Conservation (phyloP, 2,113 vertebrate genomes). For the Tetrax tetrax region DNA sequence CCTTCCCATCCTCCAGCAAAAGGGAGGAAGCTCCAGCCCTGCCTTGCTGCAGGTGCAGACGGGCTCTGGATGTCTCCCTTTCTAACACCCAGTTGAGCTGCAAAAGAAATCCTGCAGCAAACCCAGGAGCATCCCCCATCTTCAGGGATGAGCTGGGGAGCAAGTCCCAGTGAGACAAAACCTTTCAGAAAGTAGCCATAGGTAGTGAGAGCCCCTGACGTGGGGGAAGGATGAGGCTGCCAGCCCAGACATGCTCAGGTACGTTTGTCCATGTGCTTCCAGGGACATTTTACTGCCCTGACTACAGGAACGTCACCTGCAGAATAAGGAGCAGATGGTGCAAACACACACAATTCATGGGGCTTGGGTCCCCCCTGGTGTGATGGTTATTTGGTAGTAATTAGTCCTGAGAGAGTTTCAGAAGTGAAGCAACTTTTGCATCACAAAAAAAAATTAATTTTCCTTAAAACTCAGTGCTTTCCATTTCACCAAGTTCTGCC, state of each 20-base stretch:
- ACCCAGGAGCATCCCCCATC: background rate
- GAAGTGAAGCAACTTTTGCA: background rate
- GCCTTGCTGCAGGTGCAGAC: fast-evolving
- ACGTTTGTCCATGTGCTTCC: background rate
- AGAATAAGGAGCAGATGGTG: slow-evolving; percentile 47
- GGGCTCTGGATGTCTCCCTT: background rate
- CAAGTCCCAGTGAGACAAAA: background rate
- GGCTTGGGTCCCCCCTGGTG: background rate
- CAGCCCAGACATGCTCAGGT: background rate
- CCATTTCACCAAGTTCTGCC: background rate
- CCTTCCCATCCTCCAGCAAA: background rate
- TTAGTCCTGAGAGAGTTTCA: slow-evolving; percentile 24
- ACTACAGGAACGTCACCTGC: background rate
- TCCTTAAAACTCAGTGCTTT: background rate
- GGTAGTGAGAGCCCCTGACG: fast-evolving
- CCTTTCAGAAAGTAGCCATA: background rate
- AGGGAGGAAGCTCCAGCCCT: background rate
- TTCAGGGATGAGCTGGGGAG: background rate
- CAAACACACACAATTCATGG: background rate
- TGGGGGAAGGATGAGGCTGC: background rate
- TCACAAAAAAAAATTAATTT: background rate
- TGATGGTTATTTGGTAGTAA: background rate
- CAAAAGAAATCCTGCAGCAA: background rate
- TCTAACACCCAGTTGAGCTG: background rate
- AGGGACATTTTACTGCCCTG: background rate